These are phyloP conservation scores for Hetaerina titia DNA, from an alignment of 2,888 invertebrate species.

Conservation along the genomic window DNA sequence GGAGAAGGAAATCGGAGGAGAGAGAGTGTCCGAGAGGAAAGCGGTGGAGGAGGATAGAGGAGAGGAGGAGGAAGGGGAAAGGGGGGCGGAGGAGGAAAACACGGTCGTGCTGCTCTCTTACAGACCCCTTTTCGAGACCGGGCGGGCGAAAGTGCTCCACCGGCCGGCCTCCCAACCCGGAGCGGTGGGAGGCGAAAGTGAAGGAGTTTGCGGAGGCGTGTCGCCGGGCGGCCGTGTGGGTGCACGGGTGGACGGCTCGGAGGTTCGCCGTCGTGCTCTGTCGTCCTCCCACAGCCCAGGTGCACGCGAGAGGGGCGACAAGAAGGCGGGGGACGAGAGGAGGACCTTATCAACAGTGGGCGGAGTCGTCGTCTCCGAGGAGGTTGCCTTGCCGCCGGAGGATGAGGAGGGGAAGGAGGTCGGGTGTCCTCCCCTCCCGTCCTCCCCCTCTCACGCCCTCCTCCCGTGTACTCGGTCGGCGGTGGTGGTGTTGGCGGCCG, in stretches of 20 bases:
- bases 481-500: conserved; percentile 75
- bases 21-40: background rate
- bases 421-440: conserved; percentile 19
- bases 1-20: conserved; percentile 75
- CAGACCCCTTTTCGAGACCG: conserved; percentile 55
- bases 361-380: conserved; percentile 65
- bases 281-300: conserved; percentile 62
- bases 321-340: conserved; percentile 51
- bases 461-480: conserved; percentile 78
- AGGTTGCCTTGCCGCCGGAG: background rate
- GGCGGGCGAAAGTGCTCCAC: too few relatives aligned
- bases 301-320: conserved; percentile 59
- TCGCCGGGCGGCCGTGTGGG: background rate
- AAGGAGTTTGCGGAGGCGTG: background rate
- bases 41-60: background rate
- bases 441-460: background rate
- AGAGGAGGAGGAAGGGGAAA: background rate
- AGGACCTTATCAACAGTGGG: conserved; percentile 49
- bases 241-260: conserved; percentile 44
- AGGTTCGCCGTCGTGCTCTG: conserved; percentile 67
- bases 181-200: background rate
- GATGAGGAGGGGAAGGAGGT: conserved; percentile 33
- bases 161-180: background rate
- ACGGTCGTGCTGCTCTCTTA: conserved; percentile 43
- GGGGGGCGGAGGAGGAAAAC: background rate